These are phyloP conservation scores for Belgica antarctica DNA, from an alignment of 2,888 invertebrate genomes.

Conservation along the genomic window DNA sequence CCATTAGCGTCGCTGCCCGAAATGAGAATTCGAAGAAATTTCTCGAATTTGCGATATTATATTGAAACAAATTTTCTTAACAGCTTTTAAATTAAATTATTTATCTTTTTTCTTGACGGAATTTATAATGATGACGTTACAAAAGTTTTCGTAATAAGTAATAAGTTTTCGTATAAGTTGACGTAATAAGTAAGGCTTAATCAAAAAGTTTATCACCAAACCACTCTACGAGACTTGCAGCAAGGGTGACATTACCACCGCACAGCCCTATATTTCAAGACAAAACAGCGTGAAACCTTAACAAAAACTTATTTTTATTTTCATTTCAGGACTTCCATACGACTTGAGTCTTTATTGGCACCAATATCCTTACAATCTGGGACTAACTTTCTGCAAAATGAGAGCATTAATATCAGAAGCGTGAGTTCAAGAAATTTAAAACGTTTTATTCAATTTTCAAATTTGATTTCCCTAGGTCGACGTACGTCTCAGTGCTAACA, in stretches of 20 bases:
- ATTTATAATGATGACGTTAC: neutral
- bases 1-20: too few species aligned
- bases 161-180: too few species aligned
- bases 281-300: too few species aligned
- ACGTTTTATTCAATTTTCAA: slow-evolving; percentile 13
- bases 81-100: neutral
- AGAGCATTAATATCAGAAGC: slow-evolving; percentile 81
- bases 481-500: slow-evolving; percentile 86
- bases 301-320: too few species aligned
- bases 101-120: neutral
- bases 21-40: too few species aligned
- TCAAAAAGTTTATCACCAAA: too few species aligned
- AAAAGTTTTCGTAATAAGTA: too few species aligned
- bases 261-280: too few species aligned
- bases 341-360: slow-evolving; percentile 84
- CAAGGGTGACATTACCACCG: too few species aligned
- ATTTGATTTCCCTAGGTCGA: slow-evolving; percentile 63
- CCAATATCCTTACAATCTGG: slow-evolving; percentile 82
- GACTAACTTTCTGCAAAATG: slow-evolving; percentile 75
- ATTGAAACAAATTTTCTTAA: neutral
- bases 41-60: too few species aligned
- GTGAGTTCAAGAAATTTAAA: slow-evolving; percentile 62
- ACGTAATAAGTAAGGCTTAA: too few species aligned
- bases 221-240: too few species aligned
- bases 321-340: slow-evolving; percentile 73